A percentile compares a stretch with the other conserved stretches of the same genome.
Evolutionary conservation across 1,140 invertebrate genomes (phyloP).

Genomic region (Batillaria attramentaria): DNA sequence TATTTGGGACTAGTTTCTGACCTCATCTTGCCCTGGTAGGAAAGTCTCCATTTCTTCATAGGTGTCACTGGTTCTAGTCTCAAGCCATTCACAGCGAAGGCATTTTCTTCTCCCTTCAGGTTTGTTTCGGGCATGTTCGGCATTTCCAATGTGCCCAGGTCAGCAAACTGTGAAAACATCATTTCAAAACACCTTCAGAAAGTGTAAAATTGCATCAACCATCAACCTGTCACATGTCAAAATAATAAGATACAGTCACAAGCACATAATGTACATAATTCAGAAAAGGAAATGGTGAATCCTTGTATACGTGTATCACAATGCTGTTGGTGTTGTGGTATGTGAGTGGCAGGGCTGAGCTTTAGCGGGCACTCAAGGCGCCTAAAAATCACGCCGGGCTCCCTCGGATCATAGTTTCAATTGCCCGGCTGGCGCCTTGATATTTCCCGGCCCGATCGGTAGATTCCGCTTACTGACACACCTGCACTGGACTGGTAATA

Average conservation of each 20-base stretch:
- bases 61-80: constrained; percentile 76
- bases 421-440: too few species aligned
- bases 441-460: too few species aligned
- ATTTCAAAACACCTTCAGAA: not conserved
- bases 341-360: not conserved
- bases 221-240: not conserved
- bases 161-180: constrained; percentile 75
- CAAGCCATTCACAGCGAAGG: constrained; percentile 79
- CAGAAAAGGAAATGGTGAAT: too few species aligned
- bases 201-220: not conserved
- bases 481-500: too few species aligned
- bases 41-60: constrained; percentile 79
- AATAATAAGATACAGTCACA: not conserved
- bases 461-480: too few species aligned
- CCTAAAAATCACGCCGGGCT: too few species aligned
- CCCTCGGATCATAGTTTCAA: too few species aligned
- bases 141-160: constrained; percentile 78
- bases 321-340: constrained; percentile 1
- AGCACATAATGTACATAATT: not conserved
- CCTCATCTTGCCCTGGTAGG: constrained; percentile 79
- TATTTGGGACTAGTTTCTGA: constrained; percentile 51
- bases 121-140: constrained; percentile 79
- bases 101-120: constrained; percentile 74
- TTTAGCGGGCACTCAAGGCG: too few species aligned
- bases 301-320: too few species aligned